Percentiles rank a stretch among this genome's conserved stretches.
Conservation (phyloP, 2,113 vertebrate species). For the Equus quagga region DNA sequence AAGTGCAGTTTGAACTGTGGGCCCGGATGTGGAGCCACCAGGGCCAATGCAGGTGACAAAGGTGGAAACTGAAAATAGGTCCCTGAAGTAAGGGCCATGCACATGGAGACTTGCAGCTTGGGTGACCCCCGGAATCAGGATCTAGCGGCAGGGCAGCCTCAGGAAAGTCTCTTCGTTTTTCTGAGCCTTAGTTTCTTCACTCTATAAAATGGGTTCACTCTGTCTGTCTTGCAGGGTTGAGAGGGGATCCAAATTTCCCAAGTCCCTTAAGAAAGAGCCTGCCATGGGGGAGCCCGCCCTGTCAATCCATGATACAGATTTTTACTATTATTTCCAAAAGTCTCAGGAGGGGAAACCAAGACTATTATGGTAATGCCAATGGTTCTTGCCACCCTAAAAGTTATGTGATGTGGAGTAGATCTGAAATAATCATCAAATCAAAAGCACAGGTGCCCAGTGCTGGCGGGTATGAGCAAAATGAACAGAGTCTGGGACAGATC, state of each 20-base stretch:
- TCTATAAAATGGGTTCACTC: not conserved
- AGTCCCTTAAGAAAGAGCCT: not conserved
- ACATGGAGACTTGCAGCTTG: fast-evolving
- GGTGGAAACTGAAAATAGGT: too few relatives aligned
- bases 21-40: not conserved
- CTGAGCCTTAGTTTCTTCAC: not conserved
- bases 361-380: not conserved
- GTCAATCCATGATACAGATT: not conserved
- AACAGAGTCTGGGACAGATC: not conserved
- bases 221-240: not conserved
- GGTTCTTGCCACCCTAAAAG: not conserved
- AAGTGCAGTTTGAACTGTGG: not conserved
- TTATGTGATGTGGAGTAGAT: not conserved
- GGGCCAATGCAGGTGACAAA: not conserved
- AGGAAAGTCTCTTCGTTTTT: not conserved
- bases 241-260: not conserved
- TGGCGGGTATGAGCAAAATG: not conserved
- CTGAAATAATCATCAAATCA: not conserved
- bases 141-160: not conserved
- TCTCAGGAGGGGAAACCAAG: not conserved
- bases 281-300: not conserved
- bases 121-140: not conserved
- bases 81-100: fast-evolving
- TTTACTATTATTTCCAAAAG: not conserved
- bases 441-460: not conserved